phyloP scores from a whole-genome alignment of 2,113 vertebrate species.

The Notarius lentiginosus region DNA sequence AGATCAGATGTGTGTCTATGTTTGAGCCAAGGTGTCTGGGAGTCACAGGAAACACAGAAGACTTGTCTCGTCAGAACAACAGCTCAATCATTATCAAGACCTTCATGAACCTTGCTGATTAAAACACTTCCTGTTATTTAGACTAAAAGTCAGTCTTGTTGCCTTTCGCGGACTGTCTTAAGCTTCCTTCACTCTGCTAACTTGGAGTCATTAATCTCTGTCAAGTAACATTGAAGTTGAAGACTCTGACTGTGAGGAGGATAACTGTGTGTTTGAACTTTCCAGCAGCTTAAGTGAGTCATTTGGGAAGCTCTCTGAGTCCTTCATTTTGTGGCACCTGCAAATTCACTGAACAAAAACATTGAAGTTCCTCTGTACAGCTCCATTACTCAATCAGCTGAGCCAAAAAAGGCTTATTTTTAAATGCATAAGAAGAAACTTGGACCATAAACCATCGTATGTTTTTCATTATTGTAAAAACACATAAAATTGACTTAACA shows the following conservation, averaged over 20 bases:
- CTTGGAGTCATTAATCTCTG: slow-evolving; percentile 67
- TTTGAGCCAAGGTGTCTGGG: slow-evolving; percentile 32
- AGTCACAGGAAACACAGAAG: slow-evolving; percentile 32
- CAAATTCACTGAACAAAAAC: neutral
- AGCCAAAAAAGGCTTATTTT: slow-evolving; percentile 1
- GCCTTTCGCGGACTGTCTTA: slow-evolving; percentile 45
- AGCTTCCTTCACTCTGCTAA: slow-evolving; percentile 60
- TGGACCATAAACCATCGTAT: neutral
- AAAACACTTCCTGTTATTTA: slow-evolving; percentile 63
- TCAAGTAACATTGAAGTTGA: slow-evolving; percentile 48
- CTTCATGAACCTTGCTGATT: slow-evolving; percentile 54
- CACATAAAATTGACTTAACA: neutral
- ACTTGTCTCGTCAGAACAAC: slow-evolving; percentile 42
- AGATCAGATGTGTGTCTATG: slow-evolving; percentile 56
- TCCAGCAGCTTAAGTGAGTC: slow-evolving; percentile 18
- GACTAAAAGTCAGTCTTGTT: slow-evolving; percentile 62
- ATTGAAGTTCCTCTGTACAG: neutral
- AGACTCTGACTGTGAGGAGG: slow-evolving; percentile 23
- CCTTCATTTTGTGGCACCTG: neutral
- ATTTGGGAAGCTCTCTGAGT: neutral
- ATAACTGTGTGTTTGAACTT: slow-evolving; percentile 23
- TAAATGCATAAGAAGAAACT: neutral
- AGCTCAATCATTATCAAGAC: slow-evolving; percentile 62
- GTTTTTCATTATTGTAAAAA: neutral
- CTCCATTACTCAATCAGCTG: slow-evolving; percentile 5